Conservation (phyloP, 1,140 invertebrate species). For the Ganaspis sp. region DNA sequence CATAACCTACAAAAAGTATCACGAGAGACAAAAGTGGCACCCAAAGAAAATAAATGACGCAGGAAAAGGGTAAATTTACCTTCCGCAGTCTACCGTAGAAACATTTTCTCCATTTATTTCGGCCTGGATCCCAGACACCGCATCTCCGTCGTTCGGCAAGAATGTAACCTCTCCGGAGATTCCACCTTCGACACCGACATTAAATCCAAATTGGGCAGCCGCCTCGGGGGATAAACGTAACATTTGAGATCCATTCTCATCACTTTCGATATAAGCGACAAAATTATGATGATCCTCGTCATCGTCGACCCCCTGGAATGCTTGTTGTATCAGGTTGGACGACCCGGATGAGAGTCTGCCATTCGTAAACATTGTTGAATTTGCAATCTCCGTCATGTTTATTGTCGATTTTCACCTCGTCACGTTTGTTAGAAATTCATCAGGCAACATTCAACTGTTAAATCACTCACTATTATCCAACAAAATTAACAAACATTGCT, state of each 20-base stretch:
- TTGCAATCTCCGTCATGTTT: conserved; percentile 62
- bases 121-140: background rate
- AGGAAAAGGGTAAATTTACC: background rate
- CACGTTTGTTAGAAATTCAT: background rate
- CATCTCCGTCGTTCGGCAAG: background rate
- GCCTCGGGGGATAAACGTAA: background rate
- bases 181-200: background rate
- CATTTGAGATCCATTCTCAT: conserved; percentile 4
- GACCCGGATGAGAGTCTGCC: conserved; percentile 54
- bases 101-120: background rate
- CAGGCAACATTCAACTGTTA: background rate
- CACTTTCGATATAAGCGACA: background rate
- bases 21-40: no score
- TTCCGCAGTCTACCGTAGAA: background rate
- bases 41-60: background rate
- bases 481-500: conserved; percentile 18
- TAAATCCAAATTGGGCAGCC: background rate
- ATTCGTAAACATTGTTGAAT: conserved; percentile 64
- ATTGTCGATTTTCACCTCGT: background rate
- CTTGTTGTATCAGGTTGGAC: conserved; percentile 65
- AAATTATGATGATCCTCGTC: background rate
- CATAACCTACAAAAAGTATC: background rate
- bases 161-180: background rate
- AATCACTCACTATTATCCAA: background rate
- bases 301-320: conserved; percentile 60